phyloP scores from a whole-genome alignment of 2,888 invertebrate genomes.

The Leucophenga maculata region DNA sequence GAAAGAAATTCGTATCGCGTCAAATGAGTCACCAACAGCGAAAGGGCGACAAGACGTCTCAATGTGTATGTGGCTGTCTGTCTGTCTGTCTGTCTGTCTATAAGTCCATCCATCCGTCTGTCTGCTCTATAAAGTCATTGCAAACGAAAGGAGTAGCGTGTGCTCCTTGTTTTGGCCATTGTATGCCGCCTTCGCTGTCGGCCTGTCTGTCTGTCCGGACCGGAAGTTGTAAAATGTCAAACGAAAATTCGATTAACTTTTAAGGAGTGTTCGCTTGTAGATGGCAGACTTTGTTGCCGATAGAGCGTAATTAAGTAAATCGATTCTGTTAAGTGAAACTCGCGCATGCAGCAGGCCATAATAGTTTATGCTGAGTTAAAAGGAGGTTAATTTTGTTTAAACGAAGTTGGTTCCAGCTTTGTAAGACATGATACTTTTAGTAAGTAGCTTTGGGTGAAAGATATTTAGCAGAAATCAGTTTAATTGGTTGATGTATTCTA shows the following conservation, averaged over 20 bases:
- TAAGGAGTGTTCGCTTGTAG: neutral
- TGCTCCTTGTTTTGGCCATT: neutral
- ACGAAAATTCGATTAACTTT: constrained; percentile 21
- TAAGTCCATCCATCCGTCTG: neutral
- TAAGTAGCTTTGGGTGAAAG: no score
- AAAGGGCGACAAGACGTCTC: neutral
- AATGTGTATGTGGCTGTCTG: no score
- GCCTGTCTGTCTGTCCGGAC: neutral
- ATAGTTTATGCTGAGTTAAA: no score
- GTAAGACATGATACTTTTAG: no score
- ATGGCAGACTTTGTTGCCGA: neutral
- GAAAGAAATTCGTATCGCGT: neutral
- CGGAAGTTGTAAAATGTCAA: constrained; percentile 38
- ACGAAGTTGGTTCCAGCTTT: no score
- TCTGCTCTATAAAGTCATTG: neutral
- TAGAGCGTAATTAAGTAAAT: no score
- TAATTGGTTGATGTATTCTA: no score
- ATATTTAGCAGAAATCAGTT: no score
- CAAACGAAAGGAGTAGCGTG: neutral
- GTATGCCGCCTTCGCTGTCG: neutral
- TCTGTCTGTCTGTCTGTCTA: neutral
- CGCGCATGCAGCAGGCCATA: no score
- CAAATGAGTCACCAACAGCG: constrained; percentile 29
- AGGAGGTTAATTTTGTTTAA: no score
- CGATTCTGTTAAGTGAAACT: no score